phyloP scores from a whole-genome alignment of 2,888 invertebrate genomes.

The Nomada fucata region DNA sequence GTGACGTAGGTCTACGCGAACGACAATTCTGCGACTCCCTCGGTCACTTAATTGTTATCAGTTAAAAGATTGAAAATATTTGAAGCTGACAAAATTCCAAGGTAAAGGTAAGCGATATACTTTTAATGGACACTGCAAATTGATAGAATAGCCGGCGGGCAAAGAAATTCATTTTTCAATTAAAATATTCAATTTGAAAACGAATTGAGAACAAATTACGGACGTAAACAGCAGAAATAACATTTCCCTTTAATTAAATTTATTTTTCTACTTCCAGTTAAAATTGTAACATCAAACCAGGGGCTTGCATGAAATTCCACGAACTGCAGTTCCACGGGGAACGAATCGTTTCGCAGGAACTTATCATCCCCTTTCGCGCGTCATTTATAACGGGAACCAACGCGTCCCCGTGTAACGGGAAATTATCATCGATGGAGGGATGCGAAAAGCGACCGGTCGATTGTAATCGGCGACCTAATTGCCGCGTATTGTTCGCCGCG shows the following conservation, averaged over 20 bases:
- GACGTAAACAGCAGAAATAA: no score
- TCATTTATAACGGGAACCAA: constrained; percentile 3
- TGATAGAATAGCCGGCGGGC: no score
- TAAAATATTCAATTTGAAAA: no score
- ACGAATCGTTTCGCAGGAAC: background rate
- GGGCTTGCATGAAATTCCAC: background rate
- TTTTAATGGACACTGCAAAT: no score
- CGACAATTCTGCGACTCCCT: background rate
- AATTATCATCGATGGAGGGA: constrained; percentile 27
- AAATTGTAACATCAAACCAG: background rate
- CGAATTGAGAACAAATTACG: no score
- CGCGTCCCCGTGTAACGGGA: constrained; percentile 7
- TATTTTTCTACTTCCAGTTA: background rate
- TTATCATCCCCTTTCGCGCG: background rate
- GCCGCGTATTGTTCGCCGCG: constrained; percentile 68
- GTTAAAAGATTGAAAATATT: no score
- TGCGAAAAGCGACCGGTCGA: constrained; percentile 37
- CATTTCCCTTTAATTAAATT: background rate
- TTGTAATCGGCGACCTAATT: constrained; percentile 73
- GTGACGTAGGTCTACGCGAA: background rate
- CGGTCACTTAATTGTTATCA: background rate
- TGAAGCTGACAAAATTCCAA: no score
- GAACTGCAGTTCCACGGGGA: background rate
- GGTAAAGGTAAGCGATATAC: no score
- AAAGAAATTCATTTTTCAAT: no score